phyloP scores from a whole-genome alignment of 2,888 invertebrate genomes.

The Philhelius pedissequus region DNA sequence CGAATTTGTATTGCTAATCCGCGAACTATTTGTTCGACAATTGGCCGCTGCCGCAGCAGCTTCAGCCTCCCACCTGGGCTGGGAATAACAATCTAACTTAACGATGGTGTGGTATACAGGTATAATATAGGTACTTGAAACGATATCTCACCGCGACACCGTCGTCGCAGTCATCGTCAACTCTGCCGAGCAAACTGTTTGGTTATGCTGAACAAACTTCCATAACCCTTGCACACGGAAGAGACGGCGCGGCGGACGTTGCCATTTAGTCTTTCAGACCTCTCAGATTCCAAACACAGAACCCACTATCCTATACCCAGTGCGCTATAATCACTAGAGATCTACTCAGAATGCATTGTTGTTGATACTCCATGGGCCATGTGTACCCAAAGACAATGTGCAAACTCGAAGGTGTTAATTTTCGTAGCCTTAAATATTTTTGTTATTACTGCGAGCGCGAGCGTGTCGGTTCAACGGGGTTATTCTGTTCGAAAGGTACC shows the following conservation, averaged over 20 bases:
- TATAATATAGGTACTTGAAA: conserved; percentile 11
- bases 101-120: too few relatives aligned
- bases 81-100: not conserved
- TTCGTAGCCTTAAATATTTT: conserved; percentile 78
- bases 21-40: conserved; percentile 68
- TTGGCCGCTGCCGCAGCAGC: conserved; percentile 51
- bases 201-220: conserved; percentile 66
- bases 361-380: conserved; percentile 25
- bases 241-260: not conserved
- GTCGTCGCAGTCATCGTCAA: not conserved
- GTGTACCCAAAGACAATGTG: conserved; percentile 31
- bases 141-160: conserved; percentile 66
- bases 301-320: conserved; percentile 33
- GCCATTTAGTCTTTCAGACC: conserved; percentile 56
- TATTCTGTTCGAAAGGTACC: conserved; percentile 70
- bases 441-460: conserved; percentile 78
- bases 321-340: conserved; percentile 49
- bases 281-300: not conserved
- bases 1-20: conserved; percentile 58
- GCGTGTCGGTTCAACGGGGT: conserved; percentile 78
- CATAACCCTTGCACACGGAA: conserved; percentile 24
- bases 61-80: conserved; percentile 21
- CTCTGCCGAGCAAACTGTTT: conserved; percentile 57
- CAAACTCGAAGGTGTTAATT: conserved; percentile 77
- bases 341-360: conserved; percentile 62